Percentiles rank a stretch among this genome's conserved stretches.
Evolutionary conservation across 1,140 invertebrate genomes (phyloP).

Genomic region (Diprion similis): DNA sequence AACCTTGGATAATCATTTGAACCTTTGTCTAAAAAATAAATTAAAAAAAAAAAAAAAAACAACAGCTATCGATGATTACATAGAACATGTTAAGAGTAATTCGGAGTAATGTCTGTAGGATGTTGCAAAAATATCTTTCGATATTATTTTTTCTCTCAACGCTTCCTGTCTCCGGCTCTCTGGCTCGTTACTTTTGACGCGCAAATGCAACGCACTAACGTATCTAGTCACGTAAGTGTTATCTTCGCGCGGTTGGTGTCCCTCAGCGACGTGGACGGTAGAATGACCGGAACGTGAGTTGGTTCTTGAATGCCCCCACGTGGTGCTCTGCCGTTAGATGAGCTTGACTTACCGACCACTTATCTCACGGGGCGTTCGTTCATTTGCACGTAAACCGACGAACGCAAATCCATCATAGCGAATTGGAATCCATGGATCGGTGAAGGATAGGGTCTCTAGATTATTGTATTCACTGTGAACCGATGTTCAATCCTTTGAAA

Average conservation of each 20-base stretch:
- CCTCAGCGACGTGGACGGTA: not conserved
- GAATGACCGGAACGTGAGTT: not conserved
- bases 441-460: no score
- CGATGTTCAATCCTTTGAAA: no score
- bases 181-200: not conserved
- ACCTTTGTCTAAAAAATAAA: no score
- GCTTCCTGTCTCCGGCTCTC: not conserved
- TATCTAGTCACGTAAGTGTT: constrained; percentile 5
- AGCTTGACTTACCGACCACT: not conserved
- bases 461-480: no score
- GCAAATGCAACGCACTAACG: not conserved
- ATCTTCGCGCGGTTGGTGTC: not conserved
- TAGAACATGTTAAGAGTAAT: no score
- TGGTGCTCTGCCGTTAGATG: not conserved
- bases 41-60: no score
- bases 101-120: no score
- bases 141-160: not conserved
- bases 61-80: no score
- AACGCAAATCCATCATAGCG: not conserved
- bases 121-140: no score
- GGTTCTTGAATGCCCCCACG: not conserved
- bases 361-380: not conserved
- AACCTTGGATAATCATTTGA: no score
- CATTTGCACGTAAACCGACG: not conserved
- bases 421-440: no score